Conservation (phyloP, 2,113 vertebrate species). For the Megaptera novaeangliae region DNA sequence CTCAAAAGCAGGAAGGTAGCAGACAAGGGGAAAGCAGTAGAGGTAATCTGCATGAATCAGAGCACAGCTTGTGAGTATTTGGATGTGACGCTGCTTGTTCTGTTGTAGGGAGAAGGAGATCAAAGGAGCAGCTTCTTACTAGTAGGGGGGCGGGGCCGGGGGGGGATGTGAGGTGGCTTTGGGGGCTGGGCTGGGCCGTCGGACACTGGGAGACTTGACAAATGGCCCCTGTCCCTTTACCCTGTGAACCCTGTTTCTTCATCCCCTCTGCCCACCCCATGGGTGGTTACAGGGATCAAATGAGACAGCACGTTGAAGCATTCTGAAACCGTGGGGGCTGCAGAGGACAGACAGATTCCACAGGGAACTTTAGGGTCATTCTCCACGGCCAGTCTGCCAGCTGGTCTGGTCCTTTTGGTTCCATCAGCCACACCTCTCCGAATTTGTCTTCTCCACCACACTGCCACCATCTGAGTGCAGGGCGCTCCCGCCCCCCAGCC, state of each 20-base stretch:
- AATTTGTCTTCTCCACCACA: not conserved
- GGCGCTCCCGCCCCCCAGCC: no score
- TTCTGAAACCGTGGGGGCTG: not conserved
- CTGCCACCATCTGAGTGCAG: not conserved
- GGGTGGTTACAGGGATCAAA: not conserved
- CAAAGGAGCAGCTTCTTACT: not conserved
- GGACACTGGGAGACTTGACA: not conserved
- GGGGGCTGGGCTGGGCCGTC: no score
- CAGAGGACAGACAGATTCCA: not conserved
- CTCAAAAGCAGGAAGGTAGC: not conserved
- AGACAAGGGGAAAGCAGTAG: not conserved
- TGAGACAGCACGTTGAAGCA: not conserved
- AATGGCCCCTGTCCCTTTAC: not conserved
- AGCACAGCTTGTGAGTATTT: not conserved
- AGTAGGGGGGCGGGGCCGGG: not conserved
- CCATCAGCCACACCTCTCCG: rapidly evolving
- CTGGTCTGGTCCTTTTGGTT: not conserved
- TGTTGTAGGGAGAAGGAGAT: not conserved
- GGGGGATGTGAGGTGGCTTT: not conserved
- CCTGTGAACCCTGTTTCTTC: not conserved
- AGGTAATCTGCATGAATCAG: not conserved
- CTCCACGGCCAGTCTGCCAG: rapidly evolving
- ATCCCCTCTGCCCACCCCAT: not conserved
- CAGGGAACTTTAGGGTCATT: not conserved
- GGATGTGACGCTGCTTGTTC: not conserved